phyloP scores from a whole-genome alignment of 2,888 invertebrate genomes.

The Microctonus hyperodae region DNA sequence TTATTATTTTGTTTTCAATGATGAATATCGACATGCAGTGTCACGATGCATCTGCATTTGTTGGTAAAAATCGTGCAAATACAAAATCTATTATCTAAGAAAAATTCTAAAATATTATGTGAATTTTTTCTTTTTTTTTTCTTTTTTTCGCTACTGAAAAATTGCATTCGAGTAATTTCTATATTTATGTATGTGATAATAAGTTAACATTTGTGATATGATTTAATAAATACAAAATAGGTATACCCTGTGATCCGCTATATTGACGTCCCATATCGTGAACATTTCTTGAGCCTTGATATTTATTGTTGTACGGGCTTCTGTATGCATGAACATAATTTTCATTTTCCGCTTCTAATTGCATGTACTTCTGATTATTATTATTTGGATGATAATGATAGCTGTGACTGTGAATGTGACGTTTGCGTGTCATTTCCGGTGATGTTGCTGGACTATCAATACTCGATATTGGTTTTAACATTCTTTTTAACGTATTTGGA shows the following conservation, averaged over 20 bases:
- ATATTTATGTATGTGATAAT: background rate
- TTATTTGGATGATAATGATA: slow-evolving; percentile 63
- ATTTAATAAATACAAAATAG: background rate
- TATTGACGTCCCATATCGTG: slow-evolving; percentile 73
- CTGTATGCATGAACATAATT: slow-evolving; percentile 58
- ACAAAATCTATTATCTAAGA: slow-evolving; percentile 4
- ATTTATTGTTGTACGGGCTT: slow-evolving; percentile 57
- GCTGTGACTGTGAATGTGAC: slow-evolving; percentile 73
- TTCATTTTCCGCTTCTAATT: slow-evolving; percentile 63
- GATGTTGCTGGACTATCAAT: slow-evolving; percentile 89
- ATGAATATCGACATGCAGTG: slow-evolving; percentile 4
- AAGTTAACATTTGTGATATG: background rate
- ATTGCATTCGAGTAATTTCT: background rate
- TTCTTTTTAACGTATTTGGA: slow-evolving; percentile 87
- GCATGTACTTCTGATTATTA: slow-evolving; percentile 68
- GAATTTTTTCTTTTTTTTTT: background rate
- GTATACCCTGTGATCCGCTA: slow-evolving; percentile 9
- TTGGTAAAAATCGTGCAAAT: slow-evolving; percentile 9
- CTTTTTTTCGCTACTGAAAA: background rate
- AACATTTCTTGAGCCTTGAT: slow-evolving; percentile 68
- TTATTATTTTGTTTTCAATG: background rate
- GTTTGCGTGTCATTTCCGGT: slow-evolving; percentile 86
- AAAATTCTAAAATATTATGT: background rate
- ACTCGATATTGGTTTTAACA: slow-evolving; percentile 94
- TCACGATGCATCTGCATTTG: slow-evolving; percentile 1